Conservation (phyloP, 1,140 invertebrate genomes). For the Zaprionus camerounensis region DNA sequence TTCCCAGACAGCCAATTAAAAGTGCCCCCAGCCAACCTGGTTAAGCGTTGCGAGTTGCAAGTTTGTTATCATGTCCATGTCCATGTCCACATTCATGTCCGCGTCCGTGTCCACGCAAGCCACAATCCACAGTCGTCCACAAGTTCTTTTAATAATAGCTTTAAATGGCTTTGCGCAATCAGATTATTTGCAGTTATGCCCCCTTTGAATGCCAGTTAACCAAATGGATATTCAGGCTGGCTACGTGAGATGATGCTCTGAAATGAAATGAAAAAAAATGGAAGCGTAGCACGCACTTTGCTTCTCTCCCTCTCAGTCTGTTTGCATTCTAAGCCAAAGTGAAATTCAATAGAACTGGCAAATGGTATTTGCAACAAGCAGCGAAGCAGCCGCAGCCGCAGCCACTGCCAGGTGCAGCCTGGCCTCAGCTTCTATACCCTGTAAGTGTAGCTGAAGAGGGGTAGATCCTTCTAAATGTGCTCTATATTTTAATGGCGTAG, state of each 20-base stretch:
- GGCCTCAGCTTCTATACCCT: not conserved
- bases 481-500: no score
- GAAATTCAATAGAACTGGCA: constrained; percentile 64
- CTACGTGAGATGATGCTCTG: not conserved
- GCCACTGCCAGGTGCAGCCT: not conserved
- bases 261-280: constrained; percentile 18
- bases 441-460: not conserved
- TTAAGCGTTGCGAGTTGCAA: constrained; percentile 28
- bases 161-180: constrained; percentile 61
- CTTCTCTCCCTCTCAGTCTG: not conserved
- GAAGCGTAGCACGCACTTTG: constrained; percentile 22
- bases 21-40: constrained; percentile 35
- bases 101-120: constrained; percentile 10
- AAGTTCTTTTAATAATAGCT: constrained; percentile 68
- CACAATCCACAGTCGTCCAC: constrained; percentile 17
- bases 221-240: constrained; percentile 41
- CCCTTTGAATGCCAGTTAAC: constrained; percentile 49
- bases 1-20: constrained; percentile 66
- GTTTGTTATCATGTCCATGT: constrained; percentile 1
- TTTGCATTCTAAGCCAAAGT: constrained; percentile 55
- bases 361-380: constrained; percentile 42
- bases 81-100: not conserved
- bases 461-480: not conserved
- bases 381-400: not conserved
- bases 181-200: constrained; percentile 45